Evolutionary conservation across 2,113 vertebrate species (phyloP).

Genomic region (Gallinago undulata): DNA sequence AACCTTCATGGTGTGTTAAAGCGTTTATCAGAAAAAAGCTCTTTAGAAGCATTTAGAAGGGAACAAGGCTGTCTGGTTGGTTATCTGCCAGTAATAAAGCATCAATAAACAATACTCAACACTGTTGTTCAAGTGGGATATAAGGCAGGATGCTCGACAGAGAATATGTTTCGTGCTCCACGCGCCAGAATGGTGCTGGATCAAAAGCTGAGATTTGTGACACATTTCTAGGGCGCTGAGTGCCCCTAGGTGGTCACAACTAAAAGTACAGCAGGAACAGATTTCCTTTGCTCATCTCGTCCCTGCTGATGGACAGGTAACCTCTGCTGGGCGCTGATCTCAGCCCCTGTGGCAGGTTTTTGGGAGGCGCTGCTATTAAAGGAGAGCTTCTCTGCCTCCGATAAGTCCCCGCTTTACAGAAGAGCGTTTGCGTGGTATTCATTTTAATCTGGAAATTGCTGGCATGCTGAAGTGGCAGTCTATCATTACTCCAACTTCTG

Average conservation of each 20-base stretch:
- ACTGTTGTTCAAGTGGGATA: background rate
- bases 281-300: background rate
- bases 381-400: background rate
- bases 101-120: constrained; percentile 7
- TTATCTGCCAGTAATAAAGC: constrained; percentile 43
- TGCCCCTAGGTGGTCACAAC: constrained; percentile 77
- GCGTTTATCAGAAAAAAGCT: constrained; percentile 8
- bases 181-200: background rate
- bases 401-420: background rate
- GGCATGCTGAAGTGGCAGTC: constrained; percentile 10
- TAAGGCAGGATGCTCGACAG: background rate
- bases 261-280: constrained; percentile 58
- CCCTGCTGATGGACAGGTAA: background rate
- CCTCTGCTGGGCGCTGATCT: background rate
- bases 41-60: background rate
- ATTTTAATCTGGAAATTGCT: constrained; percentile 49
- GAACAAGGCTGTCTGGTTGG: background rate
- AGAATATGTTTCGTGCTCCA: background rate
- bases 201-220: background rate
- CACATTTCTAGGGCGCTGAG: constrained; percentile 70
- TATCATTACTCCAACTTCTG: constrained; percentile 1
- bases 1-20: constrained; percentile 29
- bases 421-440: background rate
- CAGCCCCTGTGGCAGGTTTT: background rate
- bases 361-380: background rate